These are phyloP conservation scores for Zaprionus vittiger DNA, from an alignment of 1,140 invertebrate species.

Conservation along the genomic window DNA sequence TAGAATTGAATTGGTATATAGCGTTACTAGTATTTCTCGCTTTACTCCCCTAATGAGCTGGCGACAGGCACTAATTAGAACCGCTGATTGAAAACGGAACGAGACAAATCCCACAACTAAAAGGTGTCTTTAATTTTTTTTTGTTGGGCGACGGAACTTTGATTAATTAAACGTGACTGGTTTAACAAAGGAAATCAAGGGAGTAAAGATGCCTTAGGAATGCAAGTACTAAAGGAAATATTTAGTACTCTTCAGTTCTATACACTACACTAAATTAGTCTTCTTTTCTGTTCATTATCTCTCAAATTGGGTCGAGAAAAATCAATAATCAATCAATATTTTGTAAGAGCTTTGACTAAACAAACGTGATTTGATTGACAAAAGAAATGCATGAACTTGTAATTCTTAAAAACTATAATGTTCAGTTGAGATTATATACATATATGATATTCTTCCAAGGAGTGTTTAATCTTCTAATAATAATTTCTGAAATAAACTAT, in stretches of 20 bases:
- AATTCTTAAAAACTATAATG: too few relatives aligned
- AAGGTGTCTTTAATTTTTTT: conserved; percentile 14
- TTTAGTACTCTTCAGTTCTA: too few relatives aligned
- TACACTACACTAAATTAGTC: not conserved
- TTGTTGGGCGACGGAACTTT: not conserved
- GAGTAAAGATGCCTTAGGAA: not conserved
- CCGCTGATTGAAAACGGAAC: conserved; percentile 10
- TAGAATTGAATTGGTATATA: not conserved
- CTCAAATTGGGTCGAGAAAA: not conserved
- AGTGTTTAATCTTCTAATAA: too few relatives aligned
- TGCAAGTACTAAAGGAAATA: too few relatives aligned
- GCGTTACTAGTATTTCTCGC: not conserved
- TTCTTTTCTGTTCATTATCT: not conserved
- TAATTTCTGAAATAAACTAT: too few relatives aligned
- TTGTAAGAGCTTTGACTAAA: not conserved
- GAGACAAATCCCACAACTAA: conserved; percentile 2
- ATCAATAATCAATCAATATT: too few relatives aligned
- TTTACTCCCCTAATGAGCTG: conserved; percentile 27
- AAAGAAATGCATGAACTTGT: too few relatives aligned
- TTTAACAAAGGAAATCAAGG: not conserved
- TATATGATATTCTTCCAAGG: too few relatives aligned
- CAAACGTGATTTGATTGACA: not conserved
- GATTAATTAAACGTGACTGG: conserved; percentile 10
- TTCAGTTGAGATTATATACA: too few relatives aligned
- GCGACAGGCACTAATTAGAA: conserved; percentile 38